Evolutionary conservation across 2,888 invertebrate genomes (phyloP).

Genomic region (Nowickia ferox): DNA sequence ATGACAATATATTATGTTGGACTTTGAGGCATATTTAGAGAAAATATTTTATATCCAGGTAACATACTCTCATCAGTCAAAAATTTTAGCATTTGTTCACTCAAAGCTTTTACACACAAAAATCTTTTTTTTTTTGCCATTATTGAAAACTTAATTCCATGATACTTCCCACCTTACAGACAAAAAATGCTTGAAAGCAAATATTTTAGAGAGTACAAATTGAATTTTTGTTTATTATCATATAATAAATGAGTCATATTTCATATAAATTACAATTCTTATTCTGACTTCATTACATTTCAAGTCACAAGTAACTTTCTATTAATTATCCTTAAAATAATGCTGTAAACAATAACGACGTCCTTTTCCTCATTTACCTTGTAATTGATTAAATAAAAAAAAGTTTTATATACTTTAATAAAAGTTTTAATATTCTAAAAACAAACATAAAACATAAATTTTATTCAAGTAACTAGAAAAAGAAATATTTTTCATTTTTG

Average conservation of each 20-base stretch:
- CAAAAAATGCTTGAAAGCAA: too few relatives aligned
- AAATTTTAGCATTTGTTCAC: too few relatives aligned
- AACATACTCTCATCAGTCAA: too few relatives aligned
- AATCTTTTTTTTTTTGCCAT: too few relatives aligned
- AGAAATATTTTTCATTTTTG: background rate
- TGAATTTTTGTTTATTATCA: background rate
- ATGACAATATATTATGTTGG: too few relatives aligned
- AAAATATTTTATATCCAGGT: too few relatives aligned
- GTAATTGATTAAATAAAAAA: background rate
- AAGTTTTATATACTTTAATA: background rate
- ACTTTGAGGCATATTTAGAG: too few relatives aligned
- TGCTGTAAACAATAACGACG: background rate
- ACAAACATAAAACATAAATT: constrained; percentile 37
- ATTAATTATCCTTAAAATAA: background rate
- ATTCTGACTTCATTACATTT: background rate
- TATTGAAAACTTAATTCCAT: too few relatives aligned
- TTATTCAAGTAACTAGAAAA: background rate
- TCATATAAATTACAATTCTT: too few relatives aligned
- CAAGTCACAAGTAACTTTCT: background rate
- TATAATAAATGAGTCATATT: background rate
- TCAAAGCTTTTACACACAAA: too few relatives aligned
- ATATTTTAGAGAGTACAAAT: background rate
- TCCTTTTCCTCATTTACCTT: background rate
- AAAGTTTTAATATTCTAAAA: constrained; percentile 43
- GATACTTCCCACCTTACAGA: too few relatives aligned